phyloP scores from a whole-genome alignment of 2,113 vertebrate species.

The Megaleporinus macrocephalus region DNA sequence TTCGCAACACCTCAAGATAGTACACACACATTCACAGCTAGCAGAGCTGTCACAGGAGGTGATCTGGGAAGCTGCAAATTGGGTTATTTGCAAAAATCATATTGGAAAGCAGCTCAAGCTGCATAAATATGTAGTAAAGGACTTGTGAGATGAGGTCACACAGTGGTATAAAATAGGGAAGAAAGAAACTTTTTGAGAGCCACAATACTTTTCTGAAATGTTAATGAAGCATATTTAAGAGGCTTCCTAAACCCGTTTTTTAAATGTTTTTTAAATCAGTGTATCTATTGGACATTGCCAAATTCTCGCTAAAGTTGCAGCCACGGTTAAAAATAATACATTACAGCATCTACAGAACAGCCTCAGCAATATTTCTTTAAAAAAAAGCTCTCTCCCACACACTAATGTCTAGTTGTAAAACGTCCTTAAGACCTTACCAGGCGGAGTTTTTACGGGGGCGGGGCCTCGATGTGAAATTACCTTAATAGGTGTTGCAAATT shows the following conservation, averaged over 20 bases:
- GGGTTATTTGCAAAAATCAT: slow-evolving; percentile 5
- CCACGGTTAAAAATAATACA: not conserved
- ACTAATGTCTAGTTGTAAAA: not conserved
- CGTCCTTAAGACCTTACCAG: slow-evolving; percentile 52
- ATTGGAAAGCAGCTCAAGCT: slow-evolving; percentile 9
- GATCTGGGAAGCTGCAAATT: not conserved
- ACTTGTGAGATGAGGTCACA: not conserved
- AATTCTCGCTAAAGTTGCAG: too few relatives aligned
- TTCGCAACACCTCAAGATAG: not conserved
- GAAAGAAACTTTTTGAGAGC: not conserved
- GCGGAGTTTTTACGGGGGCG: slow-evolving; percentile 51
- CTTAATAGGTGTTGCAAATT: slow-evolving; percentile 68
- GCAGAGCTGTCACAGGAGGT: not conserved
- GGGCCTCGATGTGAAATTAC: slow-evolving; percentile 50
- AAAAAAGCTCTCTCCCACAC: not conserved
- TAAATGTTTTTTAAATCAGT: too few relatives aligned
- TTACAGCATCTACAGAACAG: not conserved
- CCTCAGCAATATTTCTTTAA: not conserved
- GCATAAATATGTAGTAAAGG: slow-evolving; percentile 4
- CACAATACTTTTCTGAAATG: not conserved
- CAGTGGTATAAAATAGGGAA: not conserved
- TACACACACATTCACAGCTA: not conserved
- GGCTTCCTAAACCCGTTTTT: too few relatives aligned
- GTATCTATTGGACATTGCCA: too few relatives aligned
- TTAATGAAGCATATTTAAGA: not conserved